Conservation (phyloP, 1,140 invertebrate genomes). For the Drosophila parvula region DNA sequence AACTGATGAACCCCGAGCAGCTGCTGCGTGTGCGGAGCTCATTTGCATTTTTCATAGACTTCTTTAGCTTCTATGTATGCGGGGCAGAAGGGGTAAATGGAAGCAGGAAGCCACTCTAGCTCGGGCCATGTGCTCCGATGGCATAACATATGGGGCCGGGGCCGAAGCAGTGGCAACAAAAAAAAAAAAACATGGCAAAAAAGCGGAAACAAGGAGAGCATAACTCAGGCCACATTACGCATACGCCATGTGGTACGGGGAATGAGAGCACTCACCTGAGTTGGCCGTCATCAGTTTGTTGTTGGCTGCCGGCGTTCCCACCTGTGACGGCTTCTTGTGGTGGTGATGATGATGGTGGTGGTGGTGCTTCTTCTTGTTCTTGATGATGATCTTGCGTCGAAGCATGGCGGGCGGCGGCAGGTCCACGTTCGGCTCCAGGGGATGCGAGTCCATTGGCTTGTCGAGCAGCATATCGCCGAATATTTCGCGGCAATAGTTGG, state of each 20-base stretch:
- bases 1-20: slow-evolving; percentile 21
- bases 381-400: slow-evolving; percentile 97
- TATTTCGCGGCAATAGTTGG: slow-evolving; percentile 96
- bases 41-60: slow-evolving; percentile 69
- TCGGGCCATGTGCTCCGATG: slow-evolving; percentile 24
- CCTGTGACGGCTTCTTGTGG: slow-evolving; percentile 83
- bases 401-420: slow-evolving; percentile 94
- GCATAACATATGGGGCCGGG: slow-evolving; percentile 44
- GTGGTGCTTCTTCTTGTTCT: slow-evolving; percentile 99
- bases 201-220: slow-evolving; percentile 23
- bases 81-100: neutral
- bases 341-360: slow-evolving; percentile 90
- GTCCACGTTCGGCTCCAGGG: slow-evolving; percentile 90
- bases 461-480: slow-evolving; percentile 98
- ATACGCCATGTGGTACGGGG: slow-evolving; percentile 30
- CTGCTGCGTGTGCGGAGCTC: slow-evolving; percentile 60
- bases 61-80: neutral
- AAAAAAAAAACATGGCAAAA: neutral
- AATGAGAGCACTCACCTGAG: slow-evolving; percentile 67
- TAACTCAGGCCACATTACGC: slow-evolving; percentile 38
- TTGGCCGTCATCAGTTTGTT: slow-evolving; percentile 78
- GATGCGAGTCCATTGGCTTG: slow-evolving; percentile 93
- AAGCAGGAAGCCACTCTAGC: neutral
- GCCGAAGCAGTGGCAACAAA: slow-evolving; percentile 16
- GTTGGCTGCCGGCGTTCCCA: slow-evolving; percentile 60